Base-by-base conservation (phyloP, 1,140 invertebrate genomes). In the Papilio xuthus region DNA sequence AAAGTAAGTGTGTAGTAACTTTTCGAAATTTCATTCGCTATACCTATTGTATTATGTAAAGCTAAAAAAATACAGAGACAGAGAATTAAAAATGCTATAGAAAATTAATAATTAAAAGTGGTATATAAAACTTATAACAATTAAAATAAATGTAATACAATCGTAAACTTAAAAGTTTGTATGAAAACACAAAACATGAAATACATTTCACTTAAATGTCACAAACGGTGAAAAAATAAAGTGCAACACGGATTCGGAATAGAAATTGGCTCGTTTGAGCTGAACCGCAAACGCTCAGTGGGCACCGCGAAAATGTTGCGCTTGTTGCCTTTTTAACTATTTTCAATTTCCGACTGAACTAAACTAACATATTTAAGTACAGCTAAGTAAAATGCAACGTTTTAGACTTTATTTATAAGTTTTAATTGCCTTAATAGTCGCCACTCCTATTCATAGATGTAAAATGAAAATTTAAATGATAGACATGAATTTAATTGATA, bases 201-300 rank as follows among this genome's bases (percentile, higher is more conserved):
- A 44, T 4, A 42, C n/a, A 37, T 72, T 72, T 44, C 10, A 72
- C 70, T 47, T 26, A 44, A 72, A 44, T 72, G 41, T 73, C 71
- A 73, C 71, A 47, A 73, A 50, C 18, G 42, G 42, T 13, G 41
- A 73, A 73, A 73, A 41, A 73, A 47, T 73, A 73, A 73, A 73
- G 37, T 73, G 41, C 37, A 73, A 73, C 71, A 47, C 71, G 71
- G 42, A 73, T 47, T 73, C 71, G 37, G 42, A 73, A 73, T 73
- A 73, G 71, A 73, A 73, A 73, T 73, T 73, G 71, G n/a, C 71
- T 73, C 41, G 71, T 47, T 73, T 73, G 71, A 73, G 42, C 42
- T 44, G 71, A 47, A 73, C 71, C 71, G 71, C 41, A 73, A 73
- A 10, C 71, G 41, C 41, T 73, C 71, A 44, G 71, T 47, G 42